Evolutionary conservation across 2,797 vertebrate genomes (phyloP).

Genomic region (Mallotus villosus): DNA sequence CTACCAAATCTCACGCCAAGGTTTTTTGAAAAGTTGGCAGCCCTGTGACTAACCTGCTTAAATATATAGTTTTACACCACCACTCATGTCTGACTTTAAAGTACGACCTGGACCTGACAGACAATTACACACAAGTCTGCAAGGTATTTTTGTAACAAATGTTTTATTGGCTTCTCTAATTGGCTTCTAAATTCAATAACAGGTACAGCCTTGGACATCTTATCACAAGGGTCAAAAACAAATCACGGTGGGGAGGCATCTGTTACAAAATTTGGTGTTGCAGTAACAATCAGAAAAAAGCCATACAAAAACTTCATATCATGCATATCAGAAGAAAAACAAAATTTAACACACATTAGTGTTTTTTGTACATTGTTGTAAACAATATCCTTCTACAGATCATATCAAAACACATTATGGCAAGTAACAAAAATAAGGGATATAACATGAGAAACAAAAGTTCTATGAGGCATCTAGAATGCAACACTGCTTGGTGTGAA

Average conservation of each 20-base stretch:
- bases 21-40: too few relatives aligned
- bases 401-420: constrained; percentile 84
- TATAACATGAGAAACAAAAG: constrained; percentile 68
- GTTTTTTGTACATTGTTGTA: constrained; percentile 86
- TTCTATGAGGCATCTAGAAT: constrained; percentile 78
- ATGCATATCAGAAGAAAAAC: constrained; percentile 73
- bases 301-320: constrained; percentile 79
- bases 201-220: constrained; percentile 80
- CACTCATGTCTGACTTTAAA: too few relatives aligned
- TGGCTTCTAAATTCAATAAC: constrained; percentile 82
- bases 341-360: constrained; percentile 74
- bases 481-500: constrained; percentile 82
- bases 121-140: neutral
- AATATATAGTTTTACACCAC: too few relatives aligned
- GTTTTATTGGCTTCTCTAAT: constrained; percentile 84
- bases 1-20: too few relatives aligned
- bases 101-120: neutral
- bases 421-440: constrained; percentile 80
- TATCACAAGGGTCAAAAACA: constrained; percentile 74
- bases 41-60: too few relatives aligned
- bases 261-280: constrained; percentile 84
- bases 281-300: constrained; percentile 74
- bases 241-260: constrained; percentile 72
- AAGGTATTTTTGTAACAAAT: constrained; percentile 69
- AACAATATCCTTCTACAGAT: constrained; percentile 84